Base-by-base conservation (phyloP, 2,797 vertebrate species). In the Anomalospiza imberbis region DNA sequence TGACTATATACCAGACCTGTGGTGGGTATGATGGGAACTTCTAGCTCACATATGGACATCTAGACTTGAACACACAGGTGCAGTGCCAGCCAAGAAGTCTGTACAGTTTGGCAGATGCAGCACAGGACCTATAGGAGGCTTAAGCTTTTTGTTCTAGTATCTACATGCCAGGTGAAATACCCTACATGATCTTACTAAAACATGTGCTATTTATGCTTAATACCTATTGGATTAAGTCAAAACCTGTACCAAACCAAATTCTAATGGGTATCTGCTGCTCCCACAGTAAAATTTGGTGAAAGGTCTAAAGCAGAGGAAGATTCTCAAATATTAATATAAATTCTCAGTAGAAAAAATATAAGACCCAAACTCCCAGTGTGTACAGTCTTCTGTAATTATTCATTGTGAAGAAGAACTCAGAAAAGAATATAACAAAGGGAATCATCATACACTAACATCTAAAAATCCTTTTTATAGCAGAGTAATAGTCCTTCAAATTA, bases 291-390 rank as follows among this genome's bases (percentile, higher is more conserved):
- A 51, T 40, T 32, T 50, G 12, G 9, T 82, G 24, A 85, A 91
- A 61, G 0, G 0, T 10, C 40, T 13, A 62, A 80, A 40, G 19
- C 29, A 70, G 44, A 77, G 29, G 32, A 28, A 58, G 24, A 55
- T 8, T 61, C 42, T 57, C 26, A 89, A 63, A 48, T 75, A 67
- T 34, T 53, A 68, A 34, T 17, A 9, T 34, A 85, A 88, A 85
- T 68, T 75, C 26, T 68, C 8, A n/a, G 19, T 21, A 57, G 29
- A 65, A 85, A 83, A 74, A 74, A 2, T 53, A 4, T 12, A 74
- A 58, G 44, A 73, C 17, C 18, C 7, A 81, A 66, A 16, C 0
- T 4, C 21, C 7, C 22, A 54, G 5, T 0, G 1, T 13, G 38
- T 25, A 47, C 3, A 58, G 17, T 36, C 11, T 26, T 70, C 17